Evolutionary conservation across 2,797 vertebrate species (phyloP).

Genomic region (Alauda arvensis): DNA sequence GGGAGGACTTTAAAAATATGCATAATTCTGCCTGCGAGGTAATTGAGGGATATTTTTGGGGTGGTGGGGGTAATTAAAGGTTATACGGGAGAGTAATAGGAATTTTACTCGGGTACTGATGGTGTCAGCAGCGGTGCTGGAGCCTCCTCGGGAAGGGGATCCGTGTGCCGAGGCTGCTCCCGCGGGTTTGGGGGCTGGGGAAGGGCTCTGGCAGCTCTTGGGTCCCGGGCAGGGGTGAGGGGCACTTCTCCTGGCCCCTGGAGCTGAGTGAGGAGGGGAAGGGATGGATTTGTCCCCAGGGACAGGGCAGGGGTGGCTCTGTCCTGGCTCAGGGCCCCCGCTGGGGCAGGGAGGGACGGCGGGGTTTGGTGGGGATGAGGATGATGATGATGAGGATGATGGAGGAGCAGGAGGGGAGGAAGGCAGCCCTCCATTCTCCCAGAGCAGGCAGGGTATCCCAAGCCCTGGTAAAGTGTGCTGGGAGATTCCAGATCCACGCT

Average conservation of each 20-base stretch:
- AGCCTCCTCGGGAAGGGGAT: constrained; percentile 52
- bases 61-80: constrained; percentile 66
- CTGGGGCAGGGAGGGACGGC: not conserved
- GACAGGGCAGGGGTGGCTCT: constrained; percentile 40
- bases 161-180: constrained; percentile 2
- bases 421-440: not conserved
- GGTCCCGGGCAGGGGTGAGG: not conserved
- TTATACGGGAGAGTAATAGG: constrained; percentile 58
- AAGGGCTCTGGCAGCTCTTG: constrained; percentile 60
- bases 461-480: no score
- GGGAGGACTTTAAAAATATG: constrained; percentile 67
- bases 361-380: not conserved
- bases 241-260: constrained; percentile 55
- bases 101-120: constrained; percentile 46
- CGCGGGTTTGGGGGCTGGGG: not conserved
- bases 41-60: constrained; percentile 68
- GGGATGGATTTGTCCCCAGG: constrained; percentile 69
- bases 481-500: not conserved
- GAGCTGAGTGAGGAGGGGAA: constrained; percentile 65
- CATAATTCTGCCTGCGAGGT: constrained; percentile 59
- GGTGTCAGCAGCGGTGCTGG: constrained; percentile 50
- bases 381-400: not conserved
- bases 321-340: not conserved
- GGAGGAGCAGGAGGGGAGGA: not conserved
- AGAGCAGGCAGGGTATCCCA: no score